Evolutionary conservation across 23 tunicate species (phyloP).

Genomic region (Corella eumyota): DNA sequence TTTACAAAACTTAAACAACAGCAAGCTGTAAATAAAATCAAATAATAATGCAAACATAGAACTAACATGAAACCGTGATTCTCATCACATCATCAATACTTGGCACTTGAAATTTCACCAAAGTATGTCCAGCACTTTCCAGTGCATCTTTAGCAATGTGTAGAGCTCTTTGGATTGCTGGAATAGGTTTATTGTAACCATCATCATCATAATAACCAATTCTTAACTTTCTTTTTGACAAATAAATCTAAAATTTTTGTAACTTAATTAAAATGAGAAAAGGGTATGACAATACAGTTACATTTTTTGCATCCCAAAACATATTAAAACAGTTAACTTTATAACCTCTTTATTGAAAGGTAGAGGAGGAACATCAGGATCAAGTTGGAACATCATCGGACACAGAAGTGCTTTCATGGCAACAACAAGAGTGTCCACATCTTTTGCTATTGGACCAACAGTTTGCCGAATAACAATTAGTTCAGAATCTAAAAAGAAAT

Average conservation of each 20-base stretch:
- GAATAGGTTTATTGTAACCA: slow-evolving; percentile 67
- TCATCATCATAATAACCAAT: slow-evolving; percentile 86
- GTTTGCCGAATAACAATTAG: background rate
- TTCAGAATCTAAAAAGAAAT: too few species aligned
- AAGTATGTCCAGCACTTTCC: slow-evolving; percentile 42
- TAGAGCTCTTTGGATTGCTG: slow-evolving; percentile 65
- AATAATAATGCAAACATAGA: too few species aligned
- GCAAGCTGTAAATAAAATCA: too few species aligned
- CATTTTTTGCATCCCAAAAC: too few species aligned
- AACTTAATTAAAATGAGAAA: too few species aligned
- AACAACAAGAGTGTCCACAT: slow-evolving; percentile 38
- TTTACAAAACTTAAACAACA: too few species aligned
- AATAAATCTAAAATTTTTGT: slow-evolving; percentile 31
- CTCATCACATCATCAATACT: slow-evolving; percentile 31
- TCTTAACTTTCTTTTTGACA: slow-evolving; percentile 13
- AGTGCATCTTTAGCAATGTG: slow-evolving; percentile 34
- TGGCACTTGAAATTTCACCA: slow-evolving; percentile 53
- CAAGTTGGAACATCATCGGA: slow-evolving; percentile 46
- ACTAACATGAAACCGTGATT: slow-evolving; percentile 15
- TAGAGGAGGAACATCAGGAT: slow-evolving; percentile 27
- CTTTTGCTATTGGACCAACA: slow-evolving; percentile 46
- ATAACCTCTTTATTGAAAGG: slow-evolving; percentile 27
- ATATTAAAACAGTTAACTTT: too few species aligned
- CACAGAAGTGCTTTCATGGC: slow-evolving; percentile 36
- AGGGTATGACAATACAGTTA: too few species aligned